These are phyloP conservation scores for Gymnocephalus cernua DNA, from an alignment of 2,113 vertebrate species.

Conservation along the genomic window DNA sequence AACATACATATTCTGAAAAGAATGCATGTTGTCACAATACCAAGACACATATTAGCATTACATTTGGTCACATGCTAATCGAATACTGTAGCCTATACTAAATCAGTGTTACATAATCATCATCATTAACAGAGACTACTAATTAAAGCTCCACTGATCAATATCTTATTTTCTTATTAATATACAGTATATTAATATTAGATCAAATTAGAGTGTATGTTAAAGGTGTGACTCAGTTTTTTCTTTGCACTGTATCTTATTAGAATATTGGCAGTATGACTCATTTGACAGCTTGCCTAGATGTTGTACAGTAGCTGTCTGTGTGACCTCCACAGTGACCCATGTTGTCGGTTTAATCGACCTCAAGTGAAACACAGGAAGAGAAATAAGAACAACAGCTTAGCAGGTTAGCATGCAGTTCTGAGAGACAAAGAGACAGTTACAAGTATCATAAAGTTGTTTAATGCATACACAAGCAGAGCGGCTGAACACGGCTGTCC, in stretches of 20 bases:
- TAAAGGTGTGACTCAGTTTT: not conserved
- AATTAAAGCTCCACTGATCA: not conserved
- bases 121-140: too few relatives aligned
- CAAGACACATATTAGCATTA: not conserved
- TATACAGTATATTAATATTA: too few relatives aligned
- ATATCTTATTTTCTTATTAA: not conserved
- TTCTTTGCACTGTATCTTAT: not conserved
- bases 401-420: slow-evolving; percentile 56
- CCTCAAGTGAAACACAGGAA: slow-evolving; percentile 55
- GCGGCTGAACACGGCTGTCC: slow-evolving; percentile 44
- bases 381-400: slow-evolving; percentile 52
- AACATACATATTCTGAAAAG: slow-evolving; percentile 4
- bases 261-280: not conserved
- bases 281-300: slow-evolving; percentile 23
- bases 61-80: not conserved
- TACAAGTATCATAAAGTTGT: slow-evolving; percentile 58
- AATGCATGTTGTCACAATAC: slow-evolving; percentile 4
- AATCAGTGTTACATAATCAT: not conserved
- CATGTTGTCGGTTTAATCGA: slow-evolving; percentile 47
- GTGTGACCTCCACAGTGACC: slow-evolving; percentile 33
- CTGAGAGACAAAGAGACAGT: slow-evolving; percentile 46
- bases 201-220: too few relatives aligned
- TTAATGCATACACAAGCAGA: slow-evolving; percentile 70
- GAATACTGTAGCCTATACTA: not conserved
- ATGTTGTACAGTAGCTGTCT: slow-evolving; percentile 12